Conservation (phyloP, 2,113 vertebrate genomes). For the Brevimyrus niger region DNA sequence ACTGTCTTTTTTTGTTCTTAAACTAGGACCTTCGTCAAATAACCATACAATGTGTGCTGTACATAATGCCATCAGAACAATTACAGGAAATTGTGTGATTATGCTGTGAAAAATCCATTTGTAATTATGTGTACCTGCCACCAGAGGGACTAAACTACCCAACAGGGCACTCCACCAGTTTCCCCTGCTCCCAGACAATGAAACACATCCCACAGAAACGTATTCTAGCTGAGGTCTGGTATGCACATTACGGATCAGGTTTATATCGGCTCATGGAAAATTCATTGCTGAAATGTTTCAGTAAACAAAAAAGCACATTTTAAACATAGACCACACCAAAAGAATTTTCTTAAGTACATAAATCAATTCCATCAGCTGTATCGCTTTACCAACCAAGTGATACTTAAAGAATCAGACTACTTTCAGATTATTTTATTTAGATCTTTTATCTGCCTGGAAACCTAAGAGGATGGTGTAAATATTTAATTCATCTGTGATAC, state of each 20-base stretch:
- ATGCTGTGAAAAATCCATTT: neutral
- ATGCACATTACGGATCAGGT: neutral
- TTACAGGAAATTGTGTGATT: neutral
- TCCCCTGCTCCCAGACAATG: neutral
- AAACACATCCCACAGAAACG: neutral
- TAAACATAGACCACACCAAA: neutral
- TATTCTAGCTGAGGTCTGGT: neutral
- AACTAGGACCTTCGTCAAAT: neutral
- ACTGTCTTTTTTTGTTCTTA: neutral
- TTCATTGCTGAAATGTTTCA: neutral
- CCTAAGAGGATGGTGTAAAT: neutral
- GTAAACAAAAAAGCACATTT: neutral
- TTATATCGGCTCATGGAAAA: neutral
- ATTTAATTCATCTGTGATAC: neutral
- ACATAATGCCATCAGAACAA: neutral
- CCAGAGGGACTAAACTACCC: constrained; percentile 10
- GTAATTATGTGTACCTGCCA: constrained; percentile 7
- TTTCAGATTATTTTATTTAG: constrained; percentile 2
- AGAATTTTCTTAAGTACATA: neutral
- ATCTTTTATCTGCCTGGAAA: neutral
- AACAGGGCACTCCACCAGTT: neutral
- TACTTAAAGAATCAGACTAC: neutral
- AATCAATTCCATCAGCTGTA: neutral
- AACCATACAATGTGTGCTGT: neutral
- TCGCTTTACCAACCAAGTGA: neutral